Evolutionary conservation across 2,888 invertebrate genomes (phyloP).

Genomic region (Trachelus iudaicus): DNA sequence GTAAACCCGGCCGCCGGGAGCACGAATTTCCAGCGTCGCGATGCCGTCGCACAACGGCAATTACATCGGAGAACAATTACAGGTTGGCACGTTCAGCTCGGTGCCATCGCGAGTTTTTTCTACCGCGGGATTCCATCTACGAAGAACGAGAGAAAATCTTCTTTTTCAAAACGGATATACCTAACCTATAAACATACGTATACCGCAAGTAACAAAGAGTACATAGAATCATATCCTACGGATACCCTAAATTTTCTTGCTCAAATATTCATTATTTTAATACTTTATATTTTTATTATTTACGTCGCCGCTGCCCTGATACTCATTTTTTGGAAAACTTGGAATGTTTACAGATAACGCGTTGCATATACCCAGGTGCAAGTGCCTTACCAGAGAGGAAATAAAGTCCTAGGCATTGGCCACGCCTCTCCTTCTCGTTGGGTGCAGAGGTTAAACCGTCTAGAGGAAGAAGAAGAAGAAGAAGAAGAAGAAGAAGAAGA

Average conservation of each 20-base stretch:
- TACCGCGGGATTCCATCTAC: conserved; percentile 44
- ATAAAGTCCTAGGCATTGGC: conserved; percentile 13
- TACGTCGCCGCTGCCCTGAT: not conserved
- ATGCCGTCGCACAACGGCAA: conserved; percentile 36
- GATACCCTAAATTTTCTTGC: not conserved
- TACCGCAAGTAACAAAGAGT: not conserved
- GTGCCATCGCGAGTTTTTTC: conserved; percentile 51
- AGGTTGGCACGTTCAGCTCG: conserved; percentile 53
- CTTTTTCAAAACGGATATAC: not conserved
- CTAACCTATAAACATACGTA: not conserved
- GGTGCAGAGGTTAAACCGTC: conserved; percentile 19
- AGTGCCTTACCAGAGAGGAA: conserved; percentile 6
- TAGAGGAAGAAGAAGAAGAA: not conserved
- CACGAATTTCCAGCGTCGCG: conserved; percentile 29
- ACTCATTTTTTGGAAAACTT: not conserved
- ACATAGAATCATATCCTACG: not conserved
- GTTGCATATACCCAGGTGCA: not conserved
- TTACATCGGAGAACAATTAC: conserved; percentile 61
- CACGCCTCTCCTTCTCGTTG: conserved; percentile 11
- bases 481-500: not conserved
- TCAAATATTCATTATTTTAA: not conserved
- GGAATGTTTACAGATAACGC: not conserved
- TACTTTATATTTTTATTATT: not conserved
- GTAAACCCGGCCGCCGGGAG: conserved; percentile 6
- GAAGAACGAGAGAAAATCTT: conserved; percentile 46